Conservation (phyloP, 1,140 invertebrate genomes). For the Drosophila rufa region DNA sequence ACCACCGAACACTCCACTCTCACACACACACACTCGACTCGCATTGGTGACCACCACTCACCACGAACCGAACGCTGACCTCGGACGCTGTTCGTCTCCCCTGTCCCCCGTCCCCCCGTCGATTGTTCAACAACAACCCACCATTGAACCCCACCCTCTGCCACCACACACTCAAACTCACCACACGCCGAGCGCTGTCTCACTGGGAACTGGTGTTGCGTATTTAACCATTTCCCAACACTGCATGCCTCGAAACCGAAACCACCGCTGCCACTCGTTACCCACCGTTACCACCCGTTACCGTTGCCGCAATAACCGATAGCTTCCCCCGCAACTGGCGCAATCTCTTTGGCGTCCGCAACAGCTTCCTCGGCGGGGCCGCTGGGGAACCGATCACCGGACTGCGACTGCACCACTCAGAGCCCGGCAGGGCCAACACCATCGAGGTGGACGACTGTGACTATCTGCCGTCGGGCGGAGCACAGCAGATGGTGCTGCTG, state of each 20-base stretch:
- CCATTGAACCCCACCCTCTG: constrained; percentile 6
- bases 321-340: constrained; percentile 82
- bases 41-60: constrained; percentile 24
- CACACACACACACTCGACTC: constrained; percentile 24
- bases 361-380: constrained; percentile 47
- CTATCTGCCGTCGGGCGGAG: constrained; percentile 64
- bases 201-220: constrained; percentile 5
- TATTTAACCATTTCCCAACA: constrained; percentile 1
- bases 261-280: constrained; percentile 17
- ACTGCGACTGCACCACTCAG: constrained; percentile 55
- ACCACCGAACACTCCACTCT: constrained; percentile 11
- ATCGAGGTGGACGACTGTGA: constrained; percentile 83
- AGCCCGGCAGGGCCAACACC: constrained; percentile 76
- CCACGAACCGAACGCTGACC: constrained; percentile 43
- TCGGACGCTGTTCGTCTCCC: constrained; percentile 41
- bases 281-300: constrained; percentile 32
- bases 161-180: constrained; percentile 15
- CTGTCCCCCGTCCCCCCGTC: not conserved
- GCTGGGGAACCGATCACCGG: constrained; percentile 61
- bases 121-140: constrained; percentile 17
- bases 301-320: constrained; percentile 58
- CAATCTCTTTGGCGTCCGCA: constrained; percentile 63
- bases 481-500: constrained; percentile 73
- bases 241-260: constrained; percentile 28
- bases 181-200: constrained; percentile 25